Base-by-base conservation (phyloP, 2,888 invertebrate species). In the Drosophila phalerata region DNA sequence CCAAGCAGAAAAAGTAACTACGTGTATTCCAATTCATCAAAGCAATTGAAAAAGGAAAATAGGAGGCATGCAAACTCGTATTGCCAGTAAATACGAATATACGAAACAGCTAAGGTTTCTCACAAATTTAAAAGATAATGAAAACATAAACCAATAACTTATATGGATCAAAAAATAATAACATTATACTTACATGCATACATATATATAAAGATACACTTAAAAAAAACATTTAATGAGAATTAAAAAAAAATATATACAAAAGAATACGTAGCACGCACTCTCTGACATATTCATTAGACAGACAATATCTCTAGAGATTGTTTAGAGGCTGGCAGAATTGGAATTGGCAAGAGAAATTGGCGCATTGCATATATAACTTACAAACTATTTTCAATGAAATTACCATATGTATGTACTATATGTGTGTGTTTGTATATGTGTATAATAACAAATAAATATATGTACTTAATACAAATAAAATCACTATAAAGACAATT, bases 31-130 rank as follows among this genome's bases (percentile, higher is more conserved):
- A 88, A 80, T 84, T 84, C 88, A 84, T 85, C 76, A 86, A 88
- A 85, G 88, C 88, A 88, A 86, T 85, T 85, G 81, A 80, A 75
- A 75, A 69, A 68, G 72, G 69, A 74, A 78, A 73, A 76, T 76
- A 70, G 64, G 66, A 60, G 67, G 77, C 66, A 69, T 58, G 19
- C 66, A 45, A 34, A 55, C 15, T 22, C 42, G 56, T 45, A 15
- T 60, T 73, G 80, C 68, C 76, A 69, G 74, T 79, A 63, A 80
- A 76, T 73, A 77, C 63, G 74, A 64, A 84, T 76, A 85, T 69
- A 77, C 75, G 87, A 85, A 89, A 87, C 89, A 87, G 74, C 75
- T 85, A 88, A 84, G 90, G 90, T 88, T 88, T 88, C 90, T 78
- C 77, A 79, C 65, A 68, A 55, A 61, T 57, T 52, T 53, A 55